Evolutionary conservation across 2,113 vertebrate genomes (phyloP).

Genomic region (Hydrolagus affinis): DNA sequence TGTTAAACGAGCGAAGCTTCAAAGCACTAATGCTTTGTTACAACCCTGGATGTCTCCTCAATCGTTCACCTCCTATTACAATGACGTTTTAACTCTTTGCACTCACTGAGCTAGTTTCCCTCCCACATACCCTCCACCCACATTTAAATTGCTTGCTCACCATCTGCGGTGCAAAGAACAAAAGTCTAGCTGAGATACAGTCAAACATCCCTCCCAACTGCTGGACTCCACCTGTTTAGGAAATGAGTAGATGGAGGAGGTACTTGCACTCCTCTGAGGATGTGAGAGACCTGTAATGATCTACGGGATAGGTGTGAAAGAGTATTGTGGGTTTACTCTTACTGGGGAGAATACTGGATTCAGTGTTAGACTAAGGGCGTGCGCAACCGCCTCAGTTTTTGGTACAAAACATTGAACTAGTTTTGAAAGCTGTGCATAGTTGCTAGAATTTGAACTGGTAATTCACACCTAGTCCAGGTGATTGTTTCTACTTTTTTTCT

Average conservation of each 20-base stretch:
- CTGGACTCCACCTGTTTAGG: not conserved
- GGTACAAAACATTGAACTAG: not conserved
- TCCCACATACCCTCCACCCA: too few relatives aligned
- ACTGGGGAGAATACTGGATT: not conserved
- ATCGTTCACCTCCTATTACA: slow-evolving; percentile 3
- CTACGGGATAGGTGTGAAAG: not conserved
- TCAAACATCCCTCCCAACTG: not conserved
- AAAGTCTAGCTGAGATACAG: too few relatives aligned
- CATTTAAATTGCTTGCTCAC: too few relatives aligned
- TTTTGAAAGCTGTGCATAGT: not conserved
- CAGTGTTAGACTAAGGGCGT: not conserved
- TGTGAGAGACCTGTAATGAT: not conserved
- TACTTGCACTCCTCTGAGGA: not conserved
- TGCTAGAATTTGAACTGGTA: not conserved
- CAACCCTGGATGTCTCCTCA: not conserved
- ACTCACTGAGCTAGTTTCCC: not conserved
- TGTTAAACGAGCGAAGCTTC: not conserved
- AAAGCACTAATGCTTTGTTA: not conserved
- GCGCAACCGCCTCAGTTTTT: not conserved
- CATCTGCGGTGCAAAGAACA: too few relatives aligned
- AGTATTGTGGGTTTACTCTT: not conserved
- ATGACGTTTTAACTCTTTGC: slow-evolving; percentile 22
- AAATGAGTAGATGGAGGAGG: not conserved
- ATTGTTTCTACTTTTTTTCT: not conserved
- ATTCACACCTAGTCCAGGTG: not conserved